Evolutionary conservation across 2,888 invertebrate species (phyloP).

Genomic region (Conchocele bisecta): DNA sequence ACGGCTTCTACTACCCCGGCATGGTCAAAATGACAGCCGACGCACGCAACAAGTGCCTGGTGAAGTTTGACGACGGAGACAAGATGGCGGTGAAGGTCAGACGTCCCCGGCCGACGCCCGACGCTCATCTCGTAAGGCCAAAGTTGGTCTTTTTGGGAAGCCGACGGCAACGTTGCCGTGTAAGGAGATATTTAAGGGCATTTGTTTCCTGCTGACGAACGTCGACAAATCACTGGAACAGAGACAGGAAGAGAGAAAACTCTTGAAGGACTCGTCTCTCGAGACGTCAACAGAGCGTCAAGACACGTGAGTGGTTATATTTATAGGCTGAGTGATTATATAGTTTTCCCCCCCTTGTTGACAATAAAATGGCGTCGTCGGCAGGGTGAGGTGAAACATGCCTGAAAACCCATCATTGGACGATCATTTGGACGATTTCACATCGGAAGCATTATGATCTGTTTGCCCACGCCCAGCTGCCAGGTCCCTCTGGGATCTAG

Average conservation of each 20-base stretch:
- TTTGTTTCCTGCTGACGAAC: slow-evolving; percentile 73
- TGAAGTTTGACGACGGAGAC: slow-evolving; percentile 76
- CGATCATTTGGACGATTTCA: background rate
- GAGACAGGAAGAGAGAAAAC: slow-evolving; percentile 63
- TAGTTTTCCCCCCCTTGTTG: too few relatives aligned
- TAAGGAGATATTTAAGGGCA: slow-evolving; percentile 67
- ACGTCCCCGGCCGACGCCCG: slow-evolving; percentile 53
- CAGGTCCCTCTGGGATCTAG: too few relatives aligned
- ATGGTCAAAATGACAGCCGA: too few relatives aligned
- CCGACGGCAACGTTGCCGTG: too few relatives aligned
- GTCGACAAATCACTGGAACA: slow-evolving; percentile 70
- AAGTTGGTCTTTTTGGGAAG: too few relatives aligned
- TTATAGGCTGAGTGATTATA: too few relatives aligned
- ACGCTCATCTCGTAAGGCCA: slow-evolving; percentile 63
- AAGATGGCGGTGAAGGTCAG: slow-evolving; percentile 55
- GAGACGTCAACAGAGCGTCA: slow-evolving; percentile 72
- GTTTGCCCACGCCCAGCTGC: too few relatives aligned
- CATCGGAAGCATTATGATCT: too few relatives aligned
- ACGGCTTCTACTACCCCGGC: slow-evolving; percentile 77
- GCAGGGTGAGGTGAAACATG: too few relatives aligned
- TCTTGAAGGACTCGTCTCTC: slow-evolving; percentile 63
- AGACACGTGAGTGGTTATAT: too few relatives aligned
- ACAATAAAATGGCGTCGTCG: too few relatives aligned
- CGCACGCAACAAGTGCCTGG: slow-evolving; percentile 64
- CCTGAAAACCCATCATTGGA: slow-evolving; percentile 1